Evolutionary conservation across 2,797 vertebrate genomes (phyloP).

Genomic region (Emydoidea blandingii): DNA sequence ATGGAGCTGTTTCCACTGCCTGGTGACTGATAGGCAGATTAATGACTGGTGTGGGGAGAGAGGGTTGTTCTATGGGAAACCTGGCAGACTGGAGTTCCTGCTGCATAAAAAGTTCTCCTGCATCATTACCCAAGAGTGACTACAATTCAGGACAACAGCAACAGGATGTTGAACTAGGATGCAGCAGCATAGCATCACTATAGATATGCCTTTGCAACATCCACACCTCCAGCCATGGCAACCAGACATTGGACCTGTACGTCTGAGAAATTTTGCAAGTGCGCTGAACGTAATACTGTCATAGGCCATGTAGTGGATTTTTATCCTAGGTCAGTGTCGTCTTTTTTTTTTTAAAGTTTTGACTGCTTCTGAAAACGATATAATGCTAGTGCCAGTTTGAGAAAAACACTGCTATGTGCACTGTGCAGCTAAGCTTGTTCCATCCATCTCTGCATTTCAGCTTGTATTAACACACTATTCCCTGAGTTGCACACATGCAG

Average conservation of each 20-base stretch:
- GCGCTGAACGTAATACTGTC: fast-evolving
- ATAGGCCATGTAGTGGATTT: not conserved
- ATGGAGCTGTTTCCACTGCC: not conserved
- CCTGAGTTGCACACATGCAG: too few species aligned
- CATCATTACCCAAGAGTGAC: not conserved
- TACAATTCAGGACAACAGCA: too few species aligned
- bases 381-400: not conserved
- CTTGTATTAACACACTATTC: too few species aligned
- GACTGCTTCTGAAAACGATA: not conserved
- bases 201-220: too few species aligned
- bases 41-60: not conserved
- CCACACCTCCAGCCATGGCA: too few species aligned
- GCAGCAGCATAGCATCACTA: too few species aligned
- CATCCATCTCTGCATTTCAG: too few species aligned
- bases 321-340: not conserved
- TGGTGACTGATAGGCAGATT: not conserved
- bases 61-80: not conserved
- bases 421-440: too few species aligned
- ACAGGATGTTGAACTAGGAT: too few species aligned
- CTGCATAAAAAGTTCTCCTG: not conserved
- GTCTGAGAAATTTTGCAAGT: not conserved
- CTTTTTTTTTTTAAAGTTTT: not conserved
- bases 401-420: not conserved
- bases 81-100: not conserved
- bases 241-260: too few species aligned